Evolutionary conservation across 2,888 invertebrate genomes (phyloP).

Genomic region (Nomada fucata): DNA sequence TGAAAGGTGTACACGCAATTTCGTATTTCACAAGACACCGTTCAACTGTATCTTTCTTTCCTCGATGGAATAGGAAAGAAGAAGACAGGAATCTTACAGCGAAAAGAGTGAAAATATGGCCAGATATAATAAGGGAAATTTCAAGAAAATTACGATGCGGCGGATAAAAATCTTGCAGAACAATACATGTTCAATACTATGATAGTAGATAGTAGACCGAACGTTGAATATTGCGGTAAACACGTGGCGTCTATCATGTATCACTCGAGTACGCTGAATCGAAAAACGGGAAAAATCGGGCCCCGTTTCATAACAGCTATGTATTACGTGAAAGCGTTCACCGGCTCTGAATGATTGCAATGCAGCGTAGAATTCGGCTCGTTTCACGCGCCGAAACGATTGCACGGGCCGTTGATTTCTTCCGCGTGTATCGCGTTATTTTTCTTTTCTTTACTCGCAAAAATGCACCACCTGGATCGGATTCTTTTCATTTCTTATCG

Average conservation of each 20-base stretch:
- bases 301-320: neutral
- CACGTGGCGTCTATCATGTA: neutral
- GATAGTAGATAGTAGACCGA: too few species aligned
- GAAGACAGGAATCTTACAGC: too few species aligned
- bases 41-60: neutral
- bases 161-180: too few species aligned
- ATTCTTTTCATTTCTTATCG: neutral
- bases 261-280: neutral
- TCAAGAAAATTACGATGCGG: too few species aligned
- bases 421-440: slow-evolving; percentile 4
- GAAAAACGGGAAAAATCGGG: neutral
- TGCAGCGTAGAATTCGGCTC: neutral
- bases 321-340: slow-evolving; percentile 23
- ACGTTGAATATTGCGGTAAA: neutral
- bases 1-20: neutral
- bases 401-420: slow-evolving; percentile 13
- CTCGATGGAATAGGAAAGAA: too few species aligned
- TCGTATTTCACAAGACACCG: neutral
- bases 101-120: too few species aligned
- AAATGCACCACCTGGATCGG: neutral
- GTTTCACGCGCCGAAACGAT: neutral
- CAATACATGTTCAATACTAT: too few species aligned
- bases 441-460: neutral
- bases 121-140: too few species aligned
- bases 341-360: slow-evolving; percentile 14